Evolutionary conservation across 2,888 invertebrate species (phyloP).

Genomic region (Dolomedes plantarius): DNA sequence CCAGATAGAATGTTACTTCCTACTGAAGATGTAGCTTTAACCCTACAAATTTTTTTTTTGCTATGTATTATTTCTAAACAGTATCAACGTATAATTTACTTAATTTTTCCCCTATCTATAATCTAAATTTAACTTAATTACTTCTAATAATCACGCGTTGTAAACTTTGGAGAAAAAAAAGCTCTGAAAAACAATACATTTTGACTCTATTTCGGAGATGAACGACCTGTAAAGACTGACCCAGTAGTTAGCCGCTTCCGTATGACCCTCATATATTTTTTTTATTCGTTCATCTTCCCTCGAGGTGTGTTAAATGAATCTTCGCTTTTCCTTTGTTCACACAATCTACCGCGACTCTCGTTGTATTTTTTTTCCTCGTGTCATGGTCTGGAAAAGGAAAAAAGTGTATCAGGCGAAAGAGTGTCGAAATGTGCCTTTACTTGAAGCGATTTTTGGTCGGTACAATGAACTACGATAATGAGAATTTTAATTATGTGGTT

Average conservation of each 20-base stretch:
- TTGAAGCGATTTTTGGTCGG: background rate
- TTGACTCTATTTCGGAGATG: background rate
- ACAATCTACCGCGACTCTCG: background rate
- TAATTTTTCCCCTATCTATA: too few species aligned
- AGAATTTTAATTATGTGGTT: background rate
- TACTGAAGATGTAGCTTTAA: too few species aligned
- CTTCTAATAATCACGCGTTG: background rate
- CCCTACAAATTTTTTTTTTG: too few species aligned
- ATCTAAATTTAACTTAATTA: background rate
- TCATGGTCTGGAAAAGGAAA: background rate
- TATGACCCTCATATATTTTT: slow-evolving; percentile 52
- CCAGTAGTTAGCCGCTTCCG: slow-evolving; percentile 43
- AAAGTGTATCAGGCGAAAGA: background rate
- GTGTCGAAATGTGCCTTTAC: background rate
- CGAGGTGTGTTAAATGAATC: slow-evolving; percentile 29
- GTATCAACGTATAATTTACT: too few species aligned
- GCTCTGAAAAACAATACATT: background rate
- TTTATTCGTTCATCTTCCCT: background rate
- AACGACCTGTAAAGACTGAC: slow-evolving; percentile 20
- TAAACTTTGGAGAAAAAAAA: background rate
- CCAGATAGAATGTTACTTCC: too few species aligned
- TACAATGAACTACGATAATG: background rate
- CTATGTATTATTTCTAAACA: too few species aligned
- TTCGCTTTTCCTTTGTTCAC: slow-evolving; percentile 32
- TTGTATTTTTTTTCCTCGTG: background rate